phyloP scores from a whole-genome alignment of 30 jellyfish, hydroid and myxozoan species.

The Cassiopea xamachana region DNA sequence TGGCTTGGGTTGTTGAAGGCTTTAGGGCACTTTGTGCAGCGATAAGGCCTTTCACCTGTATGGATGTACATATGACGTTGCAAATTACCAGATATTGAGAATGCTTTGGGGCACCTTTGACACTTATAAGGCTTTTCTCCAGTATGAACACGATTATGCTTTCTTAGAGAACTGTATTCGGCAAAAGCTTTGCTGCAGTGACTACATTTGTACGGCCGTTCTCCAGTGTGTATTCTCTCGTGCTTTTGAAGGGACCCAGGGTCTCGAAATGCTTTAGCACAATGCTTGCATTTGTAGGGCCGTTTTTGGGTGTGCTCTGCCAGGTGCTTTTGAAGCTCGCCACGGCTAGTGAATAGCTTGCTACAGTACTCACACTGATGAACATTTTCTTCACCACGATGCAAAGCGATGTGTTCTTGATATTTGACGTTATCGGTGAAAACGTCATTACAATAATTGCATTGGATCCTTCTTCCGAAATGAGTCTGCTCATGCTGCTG shows the following conservation, averaged over 20 bases:
- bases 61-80: constrained; percentile 94
- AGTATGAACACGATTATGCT: constrained; percentile 88
- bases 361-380: constrained; percentile 86
- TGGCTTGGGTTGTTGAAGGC: constrained; percentile 96
- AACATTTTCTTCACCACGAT: constrained; percentile 95
- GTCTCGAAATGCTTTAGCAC: constrained; percentile 91
- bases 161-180: constrained; percentile 90
- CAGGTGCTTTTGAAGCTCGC: constrained; percentile 91
- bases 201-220: constrained; percentile 84
- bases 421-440: constrained; percentile 62
- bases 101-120: constrained; percentile 88
- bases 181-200: constrained; percentile 91
- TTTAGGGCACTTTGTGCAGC: constrained; percentile 88
- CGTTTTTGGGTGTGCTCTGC: constrained; percentile 92
- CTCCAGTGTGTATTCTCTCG: constrained; percentile 97
- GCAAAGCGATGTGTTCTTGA: constrained; percentile 85
- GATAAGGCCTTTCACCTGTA: constrained; percentile 95
- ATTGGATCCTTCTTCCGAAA: constrained; percentile 69
- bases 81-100: constrained; percentile 94
- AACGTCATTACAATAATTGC: constrained; percentile 80
- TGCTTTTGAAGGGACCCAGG: constrained; percentile 97
- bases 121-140: constrained; percentile 97
- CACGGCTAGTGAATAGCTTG: constrained; percentile 88
- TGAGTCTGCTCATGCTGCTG: constrained; percentile 88
- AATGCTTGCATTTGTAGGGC: constrained; percentile 92